Conservation (phyloP, 2,113 vertebrate genomes). For the Pseudopipra pipra region DNA sequence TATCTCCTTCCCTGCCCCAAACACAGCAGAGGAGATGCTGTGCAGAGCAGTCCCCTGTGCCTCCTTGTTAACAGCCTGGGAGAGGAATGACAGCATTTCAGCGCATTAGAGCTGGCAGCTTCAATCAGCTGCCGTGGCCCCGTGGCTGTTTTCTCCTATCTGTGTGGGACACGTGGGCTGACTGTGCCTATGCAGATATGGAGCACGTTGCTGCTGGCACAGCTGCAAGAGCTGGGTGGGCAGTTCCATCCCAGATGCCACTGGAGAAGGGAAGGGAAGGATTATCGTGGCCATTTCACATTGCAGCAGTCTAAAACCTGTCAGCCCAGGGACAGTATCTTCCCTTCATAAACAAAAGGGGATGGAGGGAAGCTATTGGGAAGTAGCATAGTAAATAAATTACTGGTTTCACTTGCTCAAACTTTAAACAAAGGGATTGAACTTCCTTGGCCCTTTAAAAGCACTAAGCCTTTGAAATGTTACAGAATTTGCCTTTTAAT, state of each 20-base stretch:
- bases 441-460: not conserved
- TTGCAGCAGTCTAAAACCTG: not conserved
- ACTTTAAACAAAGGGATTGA: not conserved
- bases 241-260: slow-evolving; percentile 12
- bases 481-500: not conserved
- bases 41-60: not conserved
- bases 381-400: not conserved
- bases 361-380: not conserved
- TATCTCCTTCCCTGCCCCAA: not conserved
- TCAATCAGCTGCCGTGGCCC: not conserved
- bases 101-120: not conserved
- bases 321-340: slow-evolving; percentile 9
- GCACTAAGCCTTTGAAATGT: not conserved
- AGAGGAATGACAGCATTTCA: slow-evolving; percentile 4
- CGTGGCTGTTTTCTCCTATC: slow-evolving; percentile 20
- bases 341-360: not conserved
- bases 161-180: not conserved
- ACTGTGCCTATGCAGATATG: slow-evolving; percentile 4
- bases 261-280: not conserved
- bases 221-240: slow-evolving; percentile 11
- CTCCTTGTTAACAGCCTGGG: not conserved
- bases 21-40: not conserved
- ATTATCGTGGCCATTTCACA: slow-evolving; percentile 11
- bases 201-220: not conserved
- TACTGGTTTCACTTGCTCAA: not conserved